phyloP scores from a whole-genome alignment of 2,113 vertebrate species.

The Bujurquina vittata region DNA sequence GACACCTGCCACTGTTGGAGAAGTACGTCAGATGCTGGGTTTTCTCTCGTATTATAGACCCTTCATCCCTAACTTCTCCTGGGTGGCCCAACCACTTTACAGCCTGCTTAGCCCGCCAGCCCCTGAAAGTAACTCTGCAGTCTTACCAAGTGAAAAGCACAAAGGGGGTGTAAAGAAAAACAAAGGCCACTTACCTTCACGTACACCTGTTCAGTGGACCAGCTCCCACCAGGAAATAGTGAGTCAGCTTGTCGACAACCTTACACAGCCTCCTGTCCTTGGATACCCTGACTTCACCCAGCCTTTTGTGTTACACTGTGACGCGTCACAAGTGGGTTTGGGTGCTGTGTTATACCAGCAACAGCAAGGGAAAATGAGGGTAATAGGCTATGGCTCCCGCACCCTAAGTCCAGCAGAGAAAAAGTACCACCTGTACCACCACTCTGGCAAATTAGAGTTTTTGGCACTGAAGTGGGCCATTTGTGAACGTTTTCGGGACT shows the following conservation, averaged over 20 bases:
- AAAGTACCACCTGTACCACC: constrained; percentile 15
- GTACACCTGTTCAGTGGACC: neutral
- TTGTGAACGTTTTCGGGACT: neutral
- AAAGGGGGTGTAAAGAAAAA: neutral
- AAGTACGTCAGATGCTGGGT: constrained; percentile 1
- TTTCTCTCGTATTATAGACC: constrained; percentile 3
- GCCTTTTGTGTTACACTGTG: neutral
- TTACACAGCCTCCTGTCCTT: neutral
- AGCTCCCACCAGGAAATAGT: neutral
- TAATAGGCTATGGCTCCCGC: neutral
- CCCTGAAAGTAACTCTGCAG: neutral
- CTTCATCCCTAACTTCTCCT: neutral
- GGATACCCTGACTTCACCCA: neutral
- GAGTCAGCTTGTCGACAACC: neutral
- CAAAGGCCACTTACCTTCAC: neutral
- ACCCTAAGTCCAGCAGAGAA: constrained; percentile 3
- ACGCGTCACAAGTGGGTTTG: neutral
- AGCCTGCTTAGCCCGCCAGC: neutral
- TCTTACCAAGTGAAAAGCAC: too few relatives aligned
- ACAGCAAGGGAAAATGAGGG: constrained; percentile 2
- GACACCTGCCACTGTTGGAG: neutral
- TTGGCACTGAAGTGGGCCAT: constrained; percentile 15
- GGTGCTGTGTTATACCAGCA: neutral
- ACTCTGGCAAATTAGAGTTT: constrained; percentile 13
- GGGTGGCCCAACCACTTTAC: neutral